Conservation (phyloP, 2,797 vertebrate species). For the Tapera naevia region DNA sequence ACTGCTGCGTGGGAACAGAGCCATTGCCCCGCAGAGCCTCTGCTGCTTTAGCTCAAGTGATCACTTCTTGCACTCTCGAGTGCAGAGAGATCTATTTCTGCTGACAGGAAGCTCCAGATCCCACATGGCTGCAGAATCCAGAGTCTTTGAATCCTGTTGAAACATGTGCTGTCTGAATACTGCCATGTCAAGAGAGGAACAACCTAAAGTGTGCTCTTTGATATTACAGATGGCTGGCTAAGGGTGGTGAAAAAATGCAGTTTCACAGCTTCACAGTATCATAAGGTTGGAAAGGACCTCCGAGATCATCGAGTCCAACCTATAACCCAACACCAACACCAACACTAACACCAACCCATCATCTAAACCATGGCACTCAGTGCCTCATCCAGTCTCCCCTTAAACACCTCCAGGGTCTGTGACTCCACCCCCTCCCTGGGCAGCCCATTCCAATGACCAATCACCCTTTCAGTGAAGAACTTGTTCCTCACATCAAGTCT, state of each 20-base stretch:
- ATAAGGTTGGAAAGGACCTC: no score
- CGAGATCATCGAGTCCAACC: no score
- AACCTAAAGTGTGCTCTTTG: background rate
- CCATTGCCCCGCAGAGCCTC: background rate
- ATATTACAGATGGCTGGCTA: background rate
- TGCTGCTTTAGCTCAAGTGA: background rate
- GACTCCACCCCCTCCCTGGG: no score
- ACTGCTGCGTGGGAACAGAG: background rate
- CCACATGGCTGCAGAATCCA: background rate
- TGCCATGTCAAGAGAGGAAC: background rate
- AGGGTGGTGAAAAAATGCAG: background rate
- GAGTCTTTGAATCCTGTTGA: background rate
- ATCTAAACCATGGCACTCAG: no score
- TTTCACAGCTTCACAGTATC: no score
- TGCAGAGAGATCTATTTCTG: background rate
- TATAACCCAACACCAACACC: no score
- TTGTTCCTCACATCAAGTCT: no score
- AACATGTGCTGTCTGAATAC: background rate
- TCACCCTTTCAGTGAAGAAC: no score
- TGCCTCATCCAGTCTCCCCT: no score
- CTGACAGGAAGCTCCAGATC: constrained; percentile 1
- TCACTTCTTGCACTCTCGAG: background rate
- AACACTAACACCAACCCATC: no score
- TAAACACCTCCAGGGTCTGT: no score
- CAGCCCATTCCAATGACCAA: no score